Evolutionary conservation across 2,113 vertebrate species (phyloP).

Genomic region (Turdus rufiventris): DNA sequence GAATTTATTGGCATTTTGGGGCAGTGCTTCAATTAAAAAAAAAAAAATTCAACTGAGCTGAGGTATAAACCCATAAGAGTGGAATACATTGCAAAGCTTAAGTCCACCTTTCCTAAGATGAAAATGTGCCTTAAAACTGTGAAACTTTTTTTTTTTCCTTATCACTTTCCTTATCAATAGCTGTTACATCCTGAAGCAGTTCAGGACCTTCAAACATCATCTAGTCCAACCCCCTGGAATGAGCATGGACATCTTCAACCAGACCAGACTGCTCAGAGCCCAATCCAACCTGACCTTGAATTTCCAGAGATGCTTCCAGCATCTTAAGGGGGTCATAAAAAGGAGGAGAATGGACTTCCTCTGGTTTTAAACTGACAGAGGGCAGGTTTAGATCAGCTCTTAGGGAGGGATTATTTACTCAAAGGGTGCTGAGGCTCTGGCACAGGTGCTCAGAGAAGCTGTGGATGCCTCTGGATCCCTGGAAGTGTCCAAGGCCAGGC

Average conservation of each 20-base stretch:
- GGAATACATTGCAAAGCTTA: not conserved
- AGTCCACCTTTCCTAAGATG: not conserved
- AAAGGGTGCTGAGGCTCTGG: fast-evolving
- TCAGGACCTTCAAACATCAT: not conserved
- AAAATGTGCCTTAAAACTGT: not conserved
- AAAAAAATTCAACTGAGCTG: not conserved
- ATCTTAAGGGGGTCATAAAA: not conserved
- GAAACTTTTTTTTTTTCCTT: not conserved
- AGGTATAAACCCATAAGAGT: not conserved
- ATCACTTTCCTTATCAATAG: no score
- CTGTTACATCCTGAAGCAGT: not conserved
- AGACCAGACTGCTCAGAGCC: not conserved
- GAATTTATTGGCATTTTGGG: not conserved
- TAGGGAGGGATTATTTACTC: not conserved
- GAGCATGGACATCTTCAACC: not conserved
- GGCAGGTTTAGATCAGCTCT: not conserved
- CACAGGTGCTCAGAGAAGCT: not conserved
- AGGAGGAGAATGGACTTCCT: fast-evolving
- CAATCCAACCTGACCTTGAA: not conserved
- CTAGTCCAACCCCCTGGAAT: not conserved
- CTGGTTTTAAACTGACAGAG: not conserved
- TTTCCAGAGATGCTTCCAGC: not conserved
- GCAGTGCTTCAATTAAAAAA: not conserved
- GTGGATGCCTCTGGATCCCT: not conserved
- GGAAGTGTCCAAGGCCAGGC: fast-evolving